Percentiles rank a stretch among this genome's conserved stretches.
phyloP scores from a whole-genome alignment of 1,140 invertebrate species.

The Hestina assimilis region DNA sequence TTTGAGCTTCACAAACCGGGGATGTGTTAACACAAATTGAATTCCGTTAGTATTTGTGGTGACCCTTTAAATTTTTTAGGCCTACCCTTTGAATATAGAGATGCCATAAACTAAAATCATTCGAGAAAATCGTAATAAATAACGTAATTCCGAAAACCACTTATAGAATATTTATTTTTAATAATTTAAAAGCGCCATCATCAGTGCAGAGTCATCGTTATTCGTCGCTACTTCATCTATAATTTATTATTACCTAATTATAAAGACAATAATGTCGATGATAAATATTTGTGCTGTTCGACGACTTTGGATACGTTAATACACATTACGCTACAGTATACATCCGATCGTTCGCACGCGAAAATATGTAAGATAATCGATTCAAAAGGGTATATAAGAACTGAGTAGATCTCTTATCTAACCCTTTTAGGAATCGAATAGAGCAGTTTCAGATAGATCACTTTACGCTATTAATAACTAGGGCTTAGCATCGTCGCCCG shows the following conservation, averaged over 20 bases:
- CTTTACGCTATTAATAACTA: slow-evolving; percentile 71
- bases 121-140: neutral
- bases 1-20: neutral
- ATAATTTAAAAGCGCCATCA: slow-evolving; percentile 5
- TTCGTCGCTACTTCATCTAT: slow-evolving; percentile 27
- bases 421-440: slow-evolving; percentile 70
- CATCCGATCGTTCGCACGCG: slow-evolving; percentile 22
- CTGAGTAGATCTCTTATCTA: slow-evolving; percentile 44
- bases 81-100: slow-evolving; percentile 14
- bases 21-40: neutral
- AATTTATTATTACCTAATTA: slow-evolving; percentile 35
- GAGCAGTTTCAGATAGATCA: slow-evolving; percentile 72
- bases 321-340: slow-evolving; percentile 38
- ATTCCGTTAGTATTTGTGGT: neutral
- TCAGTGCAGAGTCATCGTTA: slow-evolving; percentile 10
- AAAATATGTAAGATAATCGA: slow-evolving; percentile 20
- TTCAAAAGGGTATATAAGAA: slow-evolving; percentile 20
- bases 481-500: slow-evolving; percentile 35
- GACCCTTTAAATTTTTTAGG: slow-evolving; percentile 15
- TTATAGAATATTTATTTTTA: neutral
- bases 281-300: slow-evolving; percentile 36
- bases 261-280: slow-evolving; percentile 32
- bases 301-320: slow-evolving; percentile 34
- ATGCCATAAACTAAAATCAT: neutral
- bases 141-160: slow-evolving; percentile 6